phyloP scores from a whole-genome alignment of 1,140 invertebrate species.

The Ceratitis capitata region DNA sequence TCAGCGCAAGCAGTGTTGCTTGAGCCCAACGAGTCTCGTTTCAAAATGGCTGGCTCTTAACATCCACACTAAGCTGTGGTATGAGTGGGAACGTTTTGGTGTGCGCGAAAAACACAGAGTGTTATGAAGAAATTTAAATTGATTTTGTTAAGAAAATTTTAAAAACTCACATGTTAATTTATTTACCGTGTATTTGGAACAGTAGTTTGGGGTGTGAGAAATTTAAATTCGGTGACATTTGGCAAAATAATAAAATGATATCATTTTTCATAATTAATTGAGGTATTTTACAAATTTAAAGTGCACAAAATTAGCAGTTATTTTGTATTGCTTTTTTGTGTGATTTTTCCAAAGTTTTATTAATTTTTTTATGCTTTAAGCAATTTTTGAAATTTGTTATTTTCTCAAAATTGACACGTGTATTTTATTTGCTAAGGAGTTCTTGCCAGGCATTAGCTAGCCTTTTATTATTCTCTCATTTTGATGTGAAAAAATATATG shows the following conservation, averaged over 20 bases:
- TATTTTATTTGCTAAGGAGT: not conserved
- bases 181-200: not conserved
- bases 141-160: not conserved
- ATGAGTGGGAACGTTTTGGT: not conserved
- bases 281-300: not conserved
- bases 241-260: not conserved
- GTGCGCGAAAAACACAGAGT: not conserved
- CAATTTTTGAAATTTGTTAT: not conserved
- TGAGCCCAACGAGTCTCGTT: not conserved
- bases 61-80: constrained; percentile 20
- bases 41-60: constrained; percentile 32
- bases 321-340: not conserved
- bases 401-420: not conserved
- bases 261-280: not conserved
- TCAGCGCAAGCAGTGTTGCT: not conserved
- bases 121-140: constrained; percentile 3
- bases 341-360: not conserved
- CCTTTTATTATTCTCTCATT: not conserved
- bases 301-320: not conserved
- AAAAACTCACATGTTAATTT: not conserved
- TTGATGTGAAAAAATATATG: not conserved
- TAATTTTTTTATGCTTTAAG: not conserved
- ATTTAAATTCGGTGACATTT: not conserved
- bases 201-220: not conserved
- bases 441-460: not conserved